phyloP scores from a whole-genome alignment of 2,113 vertebrate species.

The Gambusia affinis region DNA sequence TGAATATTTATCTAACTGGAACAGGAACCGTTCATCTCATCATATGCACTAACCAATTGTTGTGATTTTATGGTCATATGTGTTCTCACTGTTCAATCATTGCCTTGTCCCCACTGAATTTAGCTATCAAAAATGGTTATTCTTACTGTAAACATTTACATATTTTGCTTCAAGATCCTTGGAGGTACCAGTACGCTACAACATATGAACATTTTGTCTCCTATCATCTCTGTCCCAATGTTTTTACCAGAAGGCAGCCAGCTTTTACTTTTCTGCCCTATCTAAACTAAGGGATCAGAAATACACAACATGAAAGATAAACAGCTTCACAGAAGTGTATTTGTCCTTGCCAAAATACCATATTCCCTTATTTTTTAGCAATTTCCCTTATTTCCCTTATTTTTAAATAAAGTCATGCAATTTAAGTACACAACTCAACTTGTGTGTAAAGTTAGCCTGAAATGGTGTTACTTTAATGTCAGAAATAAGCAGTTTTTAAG shows the following conservation, averaged over 20 bases:
- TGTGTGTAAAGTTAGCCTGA: conserved; percentile 26
- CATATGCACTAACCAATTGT: too few relatives aligned
- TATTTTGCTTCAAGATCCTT: too few relatives aligned
- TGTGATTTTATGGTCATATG: too few relatives aligned
- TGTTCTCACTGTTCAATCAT: too few relatives aligned
- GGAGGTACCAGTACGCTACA: conserved; percentile 29
- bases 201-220: conserved; percentile 48
- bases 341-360: conserved; percentile 44
- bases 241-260: conserved; percentile 53
- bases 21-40: too few relatives aligned
- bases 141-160: too few relatives aligned
- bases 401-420: conserved; percentile 43
- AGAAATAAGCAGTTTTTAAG: conserved; percentile 15
- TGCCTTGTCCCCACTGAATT: too few relatives aligned
- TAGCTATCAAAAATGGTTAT: too few relatives aligned
- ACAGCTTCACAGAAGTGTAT: conserved; percentile 27
- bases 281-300: conserved; percentile 54
- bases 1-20: too few relatives aligned
- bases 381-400: background rate
- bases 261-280: conserved; percentile 60
- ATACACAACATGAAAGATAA: conserved; percentile 58
- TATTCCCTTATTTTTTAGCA: conserved; percentile 57
- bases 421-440: conserved; percentile 54
- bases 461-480: conserved; percentile 16
- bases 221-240: conserved; percentile 66